phyloP scores from a whole-genome alignment of 2,113 vertebrate species.

The Chunga burmeisteri region DNA sequence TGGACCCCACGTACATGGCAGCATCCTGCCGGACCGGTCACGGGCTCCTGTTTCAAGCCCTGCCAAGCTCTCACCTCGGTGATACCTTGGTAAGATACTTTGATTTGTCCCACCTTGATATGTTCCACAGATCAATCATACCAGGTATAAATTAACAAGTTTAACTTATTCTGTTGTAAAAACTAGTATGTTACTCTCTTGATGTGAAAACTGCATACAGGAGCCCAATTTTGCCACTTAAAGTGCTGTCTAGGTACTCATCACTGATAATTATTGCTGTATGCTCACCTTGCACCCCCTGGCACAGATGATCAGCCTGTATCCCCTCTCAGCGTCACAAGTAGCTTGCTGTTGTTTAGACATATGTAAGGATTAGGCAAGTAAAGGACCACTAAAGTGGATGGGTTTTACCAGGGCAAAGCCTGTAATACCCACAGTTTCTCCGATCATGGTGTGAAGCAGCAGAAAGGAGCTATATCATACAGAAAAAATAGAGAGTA shows the following conservation, averaged over 20 bases:
- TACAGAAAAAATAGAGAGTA: background rate
- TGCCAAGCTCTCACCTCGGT: background rate
- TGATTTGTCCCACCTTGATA: background rate
- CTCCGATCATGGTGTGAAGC: background rate
- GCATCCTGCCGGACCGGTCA: background rate
- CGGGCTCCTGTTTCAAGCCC: background rate
- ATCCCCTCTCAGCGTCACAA: background rate
- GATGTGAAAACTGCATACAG: background rate
- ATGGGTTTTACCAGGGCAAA: background rate
- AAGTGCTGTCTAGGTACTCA: background rate
- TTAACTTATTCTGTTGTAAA: background rate
- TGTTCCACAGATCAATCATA: background rate
- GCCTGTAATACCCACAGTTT: background rate
- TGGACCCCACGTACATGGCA: no score
- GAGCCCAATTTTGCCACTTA: background rate
- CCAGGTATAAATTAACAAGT: background rate
- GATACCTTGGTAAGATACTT: background rate
- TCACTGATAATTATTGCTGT: background rate
- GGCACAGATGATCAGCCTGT: background rate
- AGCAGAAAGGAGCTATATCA: background rate
- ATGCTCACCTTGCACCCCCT: background rate
- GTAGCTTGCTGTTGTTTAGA: background rate
- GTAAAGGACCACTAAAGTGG: background rate
- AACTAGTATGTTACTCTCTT: background rate
- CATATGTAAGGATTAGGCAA: background rate